These are phyloP conservation scores for Morus bassanus DNA, from an alignment of 2,797 vertebrate genomes.

Conservation along the genomic window DNA sequence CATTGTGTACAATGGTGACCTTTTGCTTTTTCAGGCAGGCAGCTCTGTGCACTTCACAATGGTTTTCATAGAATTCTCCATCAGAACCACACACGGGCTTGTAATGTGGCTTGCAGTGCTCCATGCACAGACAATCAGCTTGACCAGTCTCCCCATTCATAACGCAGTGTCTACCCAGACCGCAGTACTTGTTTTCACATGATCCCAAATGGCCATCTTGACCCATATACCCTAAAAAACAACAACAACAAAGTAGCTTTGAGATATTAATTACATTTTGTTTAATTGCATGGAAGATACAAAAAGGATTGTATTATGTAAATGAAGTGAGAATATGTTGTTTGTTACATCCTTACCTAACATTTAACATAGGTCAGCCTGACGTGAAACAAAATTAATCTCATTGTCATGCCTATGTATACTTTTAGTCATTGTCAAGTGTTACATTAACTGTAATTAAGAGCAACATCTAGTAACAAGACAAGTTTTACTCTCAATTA, in stretches of 20 bases:
- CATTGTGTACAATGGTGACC: constrained; percentile 91
- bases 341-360: constrained; percentile 26
- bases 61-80: constrained; percentile 93
- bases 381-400: constrained; percentile 19
- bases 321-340: background rate
- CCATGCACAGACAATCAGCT: constrained; percentile 90
- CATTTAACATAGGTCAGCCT: background rate
- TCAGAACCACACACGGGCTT: constrained; percentile 96
- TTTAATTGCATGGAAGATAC: background rate
- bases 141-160: constrained; percentile 79
- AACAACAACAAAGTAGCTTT: background rate
- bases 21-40: constrained; percentile 87
- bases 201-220: constrained; percentile 73
- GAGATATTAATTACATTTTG: background rate
- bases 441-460: constrained; percentile 19
- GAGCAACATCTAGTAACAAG: background rate
- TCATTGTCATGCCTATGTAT: constrained; percentile 2
- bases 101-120: constrained; percentile 88
- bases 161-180: constrained; percentile 89
- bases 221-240: constrained; percentile 74
- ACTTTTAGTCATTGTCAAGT: background rate
- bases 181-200: constrained; percentile 94
- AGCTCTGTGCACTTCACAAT: constrained; percentile 92
- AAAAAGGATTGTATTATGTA: background rate
- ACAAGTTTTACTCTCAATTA: background rate